Percentiles rank a stretch among this genome's conserved stretches.
Evolutionary conservation across 2,113 vertebrate genomes (phyloP).

Genomic region (Hydropotes inermis): DNA sequence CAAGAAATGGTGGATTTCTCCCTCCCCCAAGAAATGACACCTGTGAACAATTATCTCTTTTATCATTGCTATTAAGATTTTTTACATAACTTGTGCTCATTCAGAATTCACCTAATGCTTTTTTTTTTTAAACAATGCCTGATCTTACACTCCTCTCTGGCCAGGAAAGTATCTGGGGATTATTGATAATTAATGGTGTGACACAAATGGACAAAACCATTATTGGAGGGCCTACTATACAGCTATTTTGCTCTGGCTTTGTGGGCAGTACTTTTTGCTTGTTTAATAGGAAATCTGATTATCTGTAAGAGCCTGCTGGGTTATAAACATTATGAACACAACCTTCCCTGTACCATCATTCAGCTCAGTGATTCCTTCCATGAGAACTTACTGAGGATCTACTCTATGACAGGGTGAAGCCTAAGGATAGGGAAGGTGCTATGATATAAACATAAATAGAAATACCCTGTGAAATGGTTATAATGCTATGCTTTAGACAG

Average conservation of each 20-base stretch:
- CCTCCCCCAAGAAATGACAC: slow-evolving; percentile 48
- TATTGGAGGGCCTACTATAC: not conserved
- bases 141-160: not conserved
- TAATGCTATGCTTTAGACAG: not conserved
- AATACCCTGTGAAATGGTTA: not conserved
- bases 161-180: not conserved
- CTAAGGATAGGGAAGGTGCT: not conserved
- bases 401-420: not conserved
- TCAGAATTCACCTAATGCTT: slow-evolving; percentile 28
- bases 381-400: not conserved
- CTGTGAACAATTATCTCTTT: slow-evolving; percentile 62
- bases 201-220: not conserved
- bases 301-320: not conserved
- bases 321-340: not conserved
- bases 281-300: not conserved
- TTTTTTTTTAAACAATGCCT: not conserved
- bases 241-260: not conserved
- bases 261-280: not conserved
- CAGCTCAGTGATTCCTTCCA: not conserved
- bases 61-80: slow-evolving; percentile 63
- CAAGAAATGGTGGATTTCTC: slow-evolving; percentile 43
- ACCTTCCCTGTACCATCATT: not conserved
- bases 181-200: not conserved
- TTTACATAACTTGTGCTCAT: slow-evolving; percentile 58
- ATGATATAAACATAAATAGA: not conserved